Percentiles rank a stretch among this genome's conserved stretches.
These are phyloP conservation scores for Porites australiensis DNA, from an alignment of 64 coral and sea anemone genomes.

Conservation along the genomic window DNA sequence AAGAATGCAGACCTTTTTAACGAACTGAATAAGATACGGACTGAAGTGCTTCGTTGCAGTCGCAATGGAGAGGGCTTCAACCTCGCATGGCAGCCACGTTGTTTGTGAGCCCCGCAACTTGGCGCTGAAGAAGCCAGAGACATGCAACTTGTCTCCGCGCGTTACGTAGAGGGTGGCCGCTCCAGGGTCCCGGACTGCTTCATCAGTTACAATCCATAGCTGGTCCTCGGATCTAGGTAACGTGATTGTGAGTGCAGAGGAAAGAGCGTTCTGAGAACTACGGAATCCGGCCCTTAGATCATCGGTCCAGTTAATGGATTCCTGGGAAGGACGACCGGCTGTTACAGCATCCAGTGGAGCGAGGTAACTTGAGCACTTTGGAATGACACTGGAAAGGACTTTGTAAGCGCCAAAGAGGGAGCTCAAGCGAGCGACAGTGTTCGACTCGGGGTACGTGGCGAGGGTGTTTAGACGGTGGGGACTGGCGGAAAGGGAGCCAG, in stretches of 20 bases:
- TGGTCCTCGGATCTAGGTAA: slow-evolving; percentile 1
- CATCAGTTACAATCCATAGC: slow-evolving; percentile 28
- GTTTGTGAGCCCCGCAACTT: slow-evolving; percentile 1
- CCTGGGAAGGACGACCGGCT: neutral
- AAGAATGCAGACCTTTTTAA: neutral
- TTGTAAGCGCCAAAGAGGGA: no score
- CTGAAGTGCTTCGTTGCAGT: slow-evolving; percentile 49
- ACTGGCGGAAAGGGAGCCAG: neutral
- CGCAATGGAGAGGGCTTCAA: no score
- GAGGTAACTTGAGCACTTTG: no score
- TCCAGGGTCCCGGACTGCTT: neutral
- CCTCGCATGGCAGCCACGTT: neutral
- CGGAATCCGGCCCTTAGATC: neutral
- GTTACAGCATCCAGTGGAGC: no score
- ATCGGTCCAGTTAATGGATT: slow-evolving; percentile 22
- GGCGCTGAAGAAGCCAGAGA: slow-evolving; percentile 47
- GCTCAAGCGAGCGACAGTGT: neutral
- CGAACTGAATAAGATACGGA: slow-evolving; percentile 40
- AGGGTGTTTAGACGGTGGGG: neutral
- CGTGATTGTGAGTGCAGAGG: neutral
- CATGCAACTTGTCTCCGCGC: neutral
- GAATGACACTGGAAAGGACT: no score
- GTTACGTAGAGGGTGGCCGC: neutral
- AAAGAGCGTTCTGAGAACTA: slow-evolving; percentile 7
- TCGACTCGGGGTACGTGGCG: slow-evolving; percentile 1